Conservation (phyloP, 2,113 vertebrate genomes). For the Butorides virescens region DNA sequence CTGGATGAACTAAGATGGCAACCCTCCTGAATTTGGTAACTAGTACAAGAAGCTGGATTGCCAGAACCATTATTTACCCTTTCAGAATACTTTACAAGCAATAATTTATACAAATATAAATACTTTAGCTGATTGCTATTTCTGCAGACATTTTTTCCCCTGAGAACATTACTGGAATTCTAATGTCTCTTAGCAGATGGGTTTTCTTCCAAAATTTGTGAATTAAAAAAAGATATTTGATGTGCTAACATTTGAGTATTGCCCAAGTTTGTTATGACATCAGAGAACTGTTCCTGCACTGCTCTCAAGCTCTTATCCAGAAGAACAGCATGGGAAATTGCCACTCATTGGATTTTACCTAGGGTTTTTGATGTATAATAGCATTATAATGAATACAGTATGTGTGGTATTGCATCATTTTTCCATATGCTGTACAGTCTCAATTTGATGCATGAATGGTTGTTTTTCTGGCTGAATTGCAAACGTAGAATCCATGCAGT, state of each 20-base stretch:
- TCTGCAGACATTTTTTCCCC: not conserved
- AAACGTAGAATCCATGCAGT: not conserved
- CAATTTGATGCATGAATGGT: not conserved
- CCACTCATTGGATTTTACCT: not conserved
- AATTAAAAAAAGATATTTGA: not conserved
- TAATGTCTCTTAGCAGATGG: not conserved
- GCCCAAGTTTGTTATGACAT: not conserved
- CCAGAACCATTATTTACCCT: not conserved
- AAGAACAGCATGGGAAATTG: not conserved
- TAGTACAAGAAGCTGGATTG: not conserved
- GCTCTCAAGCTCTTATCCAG: not conserved
- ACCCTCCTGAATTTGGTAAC: not conserved
- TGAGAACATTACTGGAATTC: not conserved
- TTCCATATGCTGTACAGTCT: constrained; percentile 12
- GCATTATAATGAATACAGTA: not conserved
- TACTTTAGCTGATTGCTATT: not conserved
- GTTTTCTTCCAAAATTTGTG: not conserved
- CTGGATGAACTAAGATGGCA: not conserved
- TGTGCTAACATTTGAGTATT: not conserved
- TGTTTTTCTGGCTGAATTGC: not conserved
- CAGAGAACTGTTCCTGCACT: not conserved
- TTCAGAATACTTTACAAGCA: not conserved
- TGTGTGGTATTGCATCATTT: not conserved
- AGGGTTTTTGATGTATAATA: not conserved
- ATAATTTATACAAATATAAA: not conserved